Evolutionary conservation across 2,113 vertebrate species (phyloP), one percentile per base, ranked within the genome.

Genomic region (Gavia stellata): DNA sequence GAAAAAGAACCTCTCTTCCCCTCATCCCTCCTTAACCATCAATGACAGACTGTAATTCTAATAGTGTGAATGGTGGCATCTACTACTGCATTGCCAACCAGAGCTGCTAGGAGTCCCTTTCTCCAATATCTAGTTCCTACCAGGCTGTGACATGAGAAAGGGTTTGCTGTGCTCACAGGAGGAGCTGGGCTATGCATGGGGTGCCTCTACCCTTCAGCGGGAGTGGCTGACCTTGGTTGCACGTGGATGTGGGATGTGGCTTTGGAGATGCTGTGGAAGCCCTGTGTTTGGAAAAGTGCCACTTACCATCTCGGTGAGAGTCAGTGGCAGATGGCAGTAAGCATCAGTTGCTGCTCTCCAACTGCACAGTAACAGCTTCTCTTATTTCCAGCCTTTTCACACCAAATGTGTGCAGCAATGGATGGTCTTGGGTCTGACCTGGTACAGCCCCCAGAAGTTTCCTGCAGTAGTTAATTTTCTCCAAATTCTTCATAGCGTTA

Each of bases 111-210:
- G 44, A 79, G n/a, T 24, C n/a, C 5, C 38, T 12, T 75, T 71
- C 62, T 52, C 61, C 70, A 18, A 12, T 38, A 33, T 59, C 81
- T 59, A 24, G 23, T 4, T 78, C 61, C 14, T 36, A 40, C 18
- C 50, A 40, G 73, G 33, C 47, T 28, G n/a, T 66, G 63, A 73
- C 28, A 12, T 23, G 17, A 49, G 81, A 52, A 29, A 29, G 75
- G 29, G 17, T 73, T 77, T 24, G 45, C 58, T 31, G 52, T 47
- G 86, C 33, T 67, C 19, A 12, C 44, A 50, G 42, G 21, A 66
- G 73, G 28, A 65, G 61, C 8, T 12, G 59, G 72, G 71, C 62
- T 2, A 0, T 7, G 34, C 0, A 0, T 8, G 36, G 26, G 8
- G 7, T 18, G 8, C 44, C 67, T 45, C n/a, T n/a, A n/a, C n/a